phyloP scores from a whole-genome alignment of 1,140 invertebrate species.

The Drosophila ficusphila region DNA sequence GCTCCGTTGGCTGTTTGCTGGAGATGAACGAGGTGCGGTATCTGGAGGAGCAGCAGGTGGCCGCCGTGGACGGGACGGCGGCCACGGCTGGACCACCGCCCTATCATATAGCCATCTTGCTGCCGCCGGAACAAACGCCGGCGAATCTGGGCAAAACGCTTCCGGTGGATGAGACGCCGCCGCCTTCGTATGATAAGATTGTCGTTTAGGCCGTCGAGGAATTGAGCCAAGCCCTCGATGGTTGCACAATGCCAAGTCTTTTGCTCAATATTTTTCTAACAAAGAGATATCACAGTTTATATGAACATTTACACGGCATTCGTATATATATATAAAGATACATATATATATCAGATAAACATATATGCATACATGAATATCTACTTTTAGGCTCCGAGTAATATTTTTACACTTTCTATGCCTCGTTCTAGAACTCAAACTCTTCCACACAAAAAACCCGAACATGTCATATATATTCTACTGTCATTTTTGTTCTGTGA shows the following conservation, averaged over 20 bases:
- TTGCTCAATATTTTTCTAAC: constrained; percentile 81
- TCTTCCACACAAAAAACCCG: constrained; percentile 20
- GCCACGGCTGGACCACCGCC: constrained; percentile 84
- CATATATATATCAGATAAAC: constrained; percentile 51
- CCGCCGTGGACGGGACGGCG: constrained; percentile 25
- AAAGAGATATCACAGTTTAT: constrained; percentile 72
- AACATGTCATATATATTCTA: constrained; percentile 63
- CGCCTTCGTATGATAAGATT: constrained; percentile 87
- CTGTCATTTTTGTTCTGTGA: constrained; percentile 82
- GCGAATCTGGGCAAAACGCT: constrained; percentile 71
- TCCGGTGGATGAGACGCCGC: constrained; percentile 85
- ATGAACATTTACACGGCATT: constrained; percentile 70
- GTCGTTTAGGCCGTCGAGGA: constrained; percentile 78
- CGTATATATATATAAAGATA: constrained; percentile 43
- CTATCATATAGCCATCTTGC: constrained; percentile 87
- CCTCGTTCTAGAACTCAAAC: constrained; percentile 38
- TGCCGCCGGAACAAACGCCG: constrained; percentile 85
- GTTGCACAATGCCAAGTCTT: constrained; percentile 49
- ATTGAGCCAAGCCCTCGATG: constrained; percentile 51
- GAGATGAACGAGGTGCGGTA: constrained; percentile 60
- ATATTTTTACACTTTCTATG: constrained; percentile 68
- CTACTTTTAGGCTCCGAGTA: constrained; percentile 63
- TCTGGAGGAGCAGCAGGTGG: constrained; percentile 51
- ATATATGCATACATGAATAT: constrained; percentile 45
- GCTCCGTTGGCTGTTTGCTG: constrained; percentile 42